Base-by-base conservation (phyloP, 2,797 vertebrate genomes). In the Gallirallus australis region DNA sequence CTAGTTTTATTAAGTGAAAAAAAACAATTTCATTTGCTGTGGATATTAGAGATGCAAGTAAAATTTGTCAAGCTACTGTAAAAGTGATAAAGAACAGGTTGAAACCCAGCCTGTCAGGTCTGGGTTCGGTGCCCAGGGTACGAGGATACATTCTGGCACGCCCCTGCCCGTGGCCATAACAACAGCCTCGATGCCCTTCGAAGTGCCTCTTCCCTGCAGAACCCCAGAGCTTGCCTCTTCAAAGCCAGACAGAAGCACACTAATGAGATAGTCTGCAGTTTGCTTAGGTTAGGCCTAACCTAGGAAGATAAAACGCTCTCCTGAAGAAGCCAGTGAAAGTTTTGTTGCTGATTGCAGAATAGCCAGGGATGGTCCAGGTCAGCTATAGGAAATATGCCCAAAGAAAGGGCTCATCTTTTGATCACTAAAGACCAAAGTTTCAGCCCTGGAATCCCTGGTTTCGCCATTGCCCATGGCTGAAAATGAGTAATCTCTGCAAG, bases 381-480 rank as follows among this genome's bases (percentile, higher is more conserved):
- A 86, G 27, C 52, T 80, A 9, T 23, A 77, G 69, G 80, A 93
- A 95, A 86, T 35, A 65, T 15, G 60, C 76, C 72, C 65, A 59
- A 88, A 93, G 71, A 80, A 90, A 88, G 52, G 47, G 31, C 56
- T 80, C 64, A 40, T 85, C 42, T 70, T 72, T 85, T 76, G 91
- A 82, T 95, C 80, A 88, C 56, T 42, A 39, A 85, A 81, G 72
- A 70, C 30, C 16, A 80, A 71, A 92, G 90, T 2, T 90, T 61
- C 68, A 92, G 45, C 77, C 60, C 69, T 88, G 82, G 86, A 92
- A 88, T 73, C 64, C 86, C 69, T 65, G 82, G 18, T 42, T 83
- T 77, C 77, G 60, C 68, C 64, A 73, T 80, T 90, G 61, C 24
- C 75, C 69, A 53, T 79, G 0, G 0, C 50, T 69, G 79, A 75